A percentile compares a stretch with the other conserved stretches of the same genome.
phyloP scores from a whole-genome alignment of 2,113 vertebrate genomes.

The Nothocercus nigrocapillus region DNA sequence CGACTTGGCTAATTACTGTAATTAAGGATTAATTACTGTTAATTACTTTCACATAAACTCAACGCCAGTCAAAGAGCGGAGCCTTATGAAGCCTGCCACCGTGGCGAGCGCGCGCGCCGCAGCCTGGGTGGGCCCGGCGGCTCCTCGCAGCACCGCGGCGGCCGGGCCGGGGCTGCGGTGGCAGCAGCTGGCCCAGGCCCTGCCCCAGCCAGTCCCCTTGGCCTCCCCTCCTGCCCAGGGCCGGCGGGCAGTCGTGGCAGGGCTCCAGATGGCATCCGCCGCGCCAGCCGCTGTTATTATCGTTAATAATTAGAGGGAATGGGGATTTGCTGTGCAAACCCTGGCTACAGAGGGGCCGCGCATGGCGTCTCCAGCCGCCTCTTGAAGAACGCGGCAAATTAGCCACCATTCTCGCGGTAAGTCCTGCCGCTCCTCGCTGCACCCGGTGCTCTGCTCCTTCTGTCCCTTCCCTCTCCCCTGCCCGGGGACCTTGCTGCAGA shows the following conservation, averaged over 20 bases:
- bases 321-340: slow-evolving; percentile 23
- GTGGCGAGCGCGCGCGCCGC: slow-evolving; percentile 79
- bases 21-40: slow-evolving; percentile 99
- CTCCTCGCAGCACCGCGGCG: not conserved
- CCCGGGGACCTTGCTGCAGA: not conserved
- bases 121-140: slow-evolving; percentile 69
- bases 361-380: not conserved
- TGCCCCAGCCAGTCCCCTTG: not conserved
- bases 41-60: slow-evolving; percentile 99
- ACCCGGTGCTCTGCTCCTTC: not conserved
- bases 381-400: not conserved
- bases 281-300: slow-evolving; percentile 14
- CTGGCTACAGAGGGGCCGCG: not conserved
- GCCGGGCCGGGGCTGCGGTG: not conserved
- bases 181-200: not conserved
- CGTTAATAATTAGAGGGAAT: slow-evolving; percentile 53
- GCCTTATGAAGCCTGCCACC: slow-evolving; percentile 92
- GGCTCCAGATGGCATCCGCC: slow-evolving; percentile 57
- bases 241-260: not conserved
- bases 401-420: not conserved
- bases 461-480: not conserved
- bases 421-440: accelerated
- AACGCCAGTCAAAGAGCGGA: slow-evolving; percentile 96
- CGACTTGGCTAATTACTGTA: slow-evolving; percentile 99
- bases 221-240: not conserved